Base-by-base conservation (phyloP, 2,888 invertebrate genomes). In the Hipparchia semele region DNA sequence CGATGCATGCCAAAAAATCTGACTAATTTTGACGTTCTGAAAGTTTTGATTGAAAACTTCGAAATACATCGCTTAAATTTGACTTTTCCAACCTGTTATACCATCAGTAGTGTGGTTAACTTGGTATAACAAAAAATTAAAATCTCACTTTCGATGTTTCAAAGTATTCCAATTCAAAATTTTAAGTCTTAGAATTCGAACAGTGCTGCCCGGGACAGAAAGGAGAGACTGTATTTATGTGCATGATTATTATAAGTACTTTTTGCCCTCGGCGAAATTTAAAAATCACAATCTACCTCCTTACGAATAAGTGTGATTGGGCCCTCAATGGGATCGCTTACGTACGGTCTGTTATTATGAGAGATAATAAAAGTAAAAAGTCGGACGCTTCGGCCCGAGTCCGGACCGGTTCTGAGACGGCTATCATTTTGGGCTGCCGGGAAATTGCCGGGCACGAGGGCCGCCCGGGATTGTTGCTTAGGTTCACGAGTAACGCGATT, bases 321-420 rank as follows among this genome's bases (percentile, higher is more conserved):
- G 10, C 60, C 70, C 68, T 65, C 60, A 74, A 13, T 65, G 46
- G 49, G 45, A 72, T 76, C 67, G 49, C 68, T 70, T 54, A 67
- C 33, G 61, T 65, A 60, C 64, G 70, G 71, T 68, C 72, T 66
- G 71, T 75, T 73, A 74, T 76, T 75, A 75, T 73, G 68, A 65
- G 70, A 67, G 83, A 80, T 82, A 80, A 77, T 70, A 72, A 80
- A 71, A 71, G 23, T 62, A 49, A 80, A 82, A 82, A 80, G 79
- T 75, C 70, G 76, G 70, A 59, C 72, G 73, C 74, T 66, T 56
- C 56, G 60, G 68, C 45, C 69, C 69, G 69, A 13, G 53, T 10
- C 12, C 39, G 58, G 75, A 78, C 78, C 78, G 78, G 78, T 78
- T 78, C 59, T 58, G 33, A 67, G 54, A 66, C 58, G 65, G 73